Evolutionary conservation across 2,888 invertebrate genomes (phyloP).

Genomic region (Amphipoea lucens): DNA sequence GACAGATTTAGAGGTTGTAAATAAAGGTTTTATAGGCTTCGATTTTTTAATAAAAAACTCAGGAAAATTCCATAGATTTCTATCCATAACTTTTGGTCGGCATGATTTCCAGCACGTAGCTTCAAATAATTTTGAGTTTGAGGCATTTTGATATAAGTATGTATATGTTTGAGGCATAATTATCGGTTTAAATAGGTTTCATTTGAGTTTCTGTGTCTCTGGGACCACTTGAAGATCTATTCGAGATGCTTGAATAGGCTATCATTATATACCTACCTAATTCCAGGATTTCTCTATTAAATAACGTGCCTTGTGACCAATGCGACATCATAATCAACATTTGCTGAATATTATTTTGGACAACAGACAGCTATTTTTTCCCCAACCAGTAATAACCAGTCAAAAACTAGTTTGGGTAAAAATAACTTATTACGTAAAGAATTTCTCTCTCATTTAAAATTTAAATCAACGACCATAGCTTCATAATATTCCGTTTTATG

Average conservation of each 20-base stretch:
- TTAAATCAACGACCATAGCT: slow-evolving; percentile 29
- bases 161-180: no score
- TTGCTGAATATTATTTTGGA: not conserved
- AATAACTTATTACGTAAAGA: slow-evolving; percentile 61
- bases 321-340: not conserved
- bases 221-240: not conserved
- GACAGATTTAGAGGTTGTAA: slow-evolving; percentile 35
- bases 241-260: not conserved
- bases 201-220: not conserved
- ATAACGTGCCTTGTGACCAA: not conserved
- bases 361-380: not conserved
- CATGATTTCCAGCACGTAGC: not conserved
- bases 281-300: not conserved
- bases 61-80: slow-evolving; percentile 27
- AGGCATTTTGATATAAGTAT: no score
- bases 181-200: not conserved
- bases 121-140: not conserved
- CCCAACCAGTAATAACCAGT: slow-evolving; percentile 39
- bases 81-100: not conserved
- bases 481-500: slow-evolving; percentile 28
- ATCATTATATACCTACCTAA: not conserved
- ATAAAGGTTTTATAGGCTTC: slow-evolving; percentile 17
- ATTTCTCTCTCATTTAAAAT: slow-evolving; percentile 61
- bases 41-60: not conserved
- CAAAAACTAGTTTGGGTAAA: slow-evolving; percentile 54